Percentiles rank a stretch among this genome's conserved stretches.
These are phyloP conservation scores for Rhamnusium bicolor DNA, from an alignment of 2,888 invertebrate species.

Conservation along the genomic window DNA sequence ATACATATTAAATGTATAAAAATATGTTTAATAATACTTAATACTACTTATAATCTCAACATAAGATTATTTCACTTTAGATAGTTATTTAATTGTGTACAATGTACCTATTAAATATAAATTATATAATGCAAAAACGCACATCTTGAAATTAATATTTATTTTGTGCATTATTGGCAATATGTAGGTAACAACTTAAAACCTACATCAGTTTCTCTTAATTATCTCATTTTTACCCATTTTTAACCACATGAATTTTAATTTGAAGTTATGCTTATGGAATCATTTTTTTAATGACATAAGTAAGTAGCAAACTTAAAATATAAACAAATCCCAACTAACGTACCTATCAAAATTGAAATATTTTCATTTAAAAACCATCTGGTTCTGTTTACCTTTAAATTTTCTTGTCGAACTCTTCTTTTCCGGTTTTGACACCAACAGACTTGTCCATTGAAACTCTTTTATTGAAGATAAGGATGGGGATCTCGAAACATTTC, in stretches of 20 bases:
- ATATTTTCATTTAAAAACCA: background rate
- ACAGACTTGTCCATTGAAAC: constrained; percentile 67
- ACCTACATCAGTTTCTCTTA: background rate
- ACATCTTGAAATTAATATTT: background rate
- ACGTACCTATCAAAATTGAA: background rate
- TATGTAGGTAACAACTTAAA: background rate
- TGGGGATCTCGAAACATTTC: constrained; percentile 73
- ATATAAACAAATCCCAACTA: background rate
- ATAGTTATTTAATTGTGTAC: no score
- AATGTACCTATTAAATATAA: no score
- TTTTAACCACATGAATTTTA: background rate
- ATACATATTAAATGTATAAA: no score
- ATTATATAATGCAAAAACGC: no score
- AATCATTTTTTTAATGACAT: background rate
- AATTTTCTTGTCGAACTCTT: constrained; percentile 49
- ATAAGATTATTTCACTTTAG: no score
- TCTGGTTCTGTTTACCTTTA: constrained; percentile 42
- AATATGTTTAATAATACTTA: no score
- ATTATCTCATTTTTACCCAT: background rate
- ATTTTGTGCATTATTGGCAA: background rate
- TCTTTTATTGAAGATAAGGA: constrained; percentile 75
- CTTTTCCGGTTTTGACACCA: constrained; percentile 60
- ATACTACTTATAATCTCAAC: no score
- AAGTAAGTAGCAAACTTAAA: background rate
- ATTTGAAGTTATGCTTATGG: background rate